Evolutionary conservation across 2,113 vertebrate species (phyloP).

Genomic region (Phoenicopterus ruber): DNA sequence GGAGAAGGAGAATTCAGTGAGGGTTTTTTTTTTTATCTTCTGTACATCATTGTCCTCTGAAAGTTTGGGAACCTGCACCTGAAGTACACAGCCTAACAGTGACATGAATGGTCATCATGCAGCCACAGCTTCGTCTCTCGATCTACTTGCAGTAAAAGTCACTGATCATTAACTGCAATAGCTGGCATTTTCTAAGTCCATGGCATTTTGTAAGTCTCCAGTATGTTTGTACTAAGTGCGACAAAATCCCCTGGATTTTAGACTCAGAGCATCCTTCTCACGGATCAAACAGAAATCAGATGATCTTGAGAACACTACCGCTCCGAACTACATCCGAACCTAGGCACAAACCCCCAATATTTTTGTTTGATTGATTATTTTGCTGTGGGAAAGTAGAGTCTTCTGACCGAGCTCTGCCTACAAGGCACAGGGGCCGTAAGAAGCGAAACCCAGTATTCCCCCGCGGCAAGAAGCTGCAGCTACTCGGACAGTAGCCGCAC

Average conservation of each 20-base stretch:
- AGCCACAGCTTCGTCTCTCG: background rate
- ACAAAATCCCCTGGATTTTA: background rate
- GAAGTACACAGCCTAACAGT: background rate
- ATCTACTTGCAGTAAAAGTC: background rate
- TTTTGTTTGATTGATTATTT: background rate
- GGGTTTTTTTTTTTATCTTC: background rate
- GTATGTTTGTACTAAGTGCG: background rate
- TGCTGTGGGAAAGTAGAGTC: background rate
- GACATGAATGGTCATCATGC: background rate
- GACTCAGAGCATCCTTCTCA: background rate
- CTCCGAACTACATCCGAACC: background rate
- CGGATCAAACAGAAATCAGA: background rate
- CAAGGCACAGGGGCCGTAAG: accelerated
- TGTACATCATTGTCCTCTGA: background rate
- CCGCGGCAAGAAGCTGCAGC: background rate
- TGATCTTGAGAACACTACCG: accelerated
- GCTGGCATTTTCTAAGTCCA: background rate
- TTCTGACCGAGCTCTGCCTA: background rate
- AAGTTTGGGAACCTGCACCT: background rate
- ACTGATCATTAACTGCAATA: background rate
- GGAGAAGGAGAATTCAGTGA: background rate
- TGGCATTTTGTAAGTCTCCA: background rate
- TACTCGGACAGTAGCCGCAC: background rate
- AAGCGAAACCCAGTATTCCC: background rate
- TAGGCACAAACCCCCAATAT: background rate